Percentiles rank a stretch among this genome's conserved stretches.
Evolutionary conservation across 2,113 vertebrate species (phyloP).

Genomic region (Gasterosteus aculeatus): DNA sequence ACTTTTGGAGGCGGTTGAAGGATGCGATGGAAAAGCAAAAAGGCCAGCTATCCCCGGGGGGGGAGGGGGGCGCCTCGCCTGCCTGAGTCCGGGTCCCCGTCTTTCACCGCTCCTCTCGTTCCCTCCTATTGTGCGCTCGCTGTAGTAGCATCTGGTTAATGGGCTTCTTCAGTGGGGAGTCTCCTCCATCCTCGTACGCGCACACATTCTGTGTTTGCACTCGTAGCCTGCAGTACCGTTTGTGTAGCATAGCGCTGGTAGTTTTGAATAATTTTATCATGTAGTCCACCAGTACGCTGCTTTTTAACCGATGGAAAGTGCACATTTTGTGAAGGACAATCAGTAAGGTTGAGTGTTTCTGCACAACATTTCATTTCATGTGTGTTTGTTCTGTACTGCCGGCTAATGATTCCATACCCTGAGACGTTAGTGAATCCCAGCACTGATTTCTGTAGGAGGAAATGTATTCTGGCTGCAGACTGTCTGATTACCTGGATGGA

Average conservation of each 20-base stretch:
- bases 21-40: constrained; percentile 54
- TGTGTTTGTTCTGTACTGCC: background rate
- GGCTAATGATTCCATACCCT: constrained; percentile 2
- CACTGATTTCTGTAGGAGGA: constrained; percentile 32
- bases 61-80: constrained; percentile 34
- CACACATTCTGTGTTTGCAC: constrained; percentile 20
- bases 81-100: constrained; percentile 45
- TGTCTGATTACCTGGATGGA: constrained; percentile 42
- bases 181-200: constrained; percentile 53
- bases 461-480: constrained; percentile 31
- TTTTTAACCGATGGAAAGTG: background rate
- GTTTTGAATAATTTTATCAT: background rate
- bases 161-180: constrained; percentile 81
- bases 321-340: constrained; percentile 9
- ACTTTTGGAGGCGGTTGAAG: constrained; percentile 46
- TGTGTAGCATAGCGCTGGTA: background rate
- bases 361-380: background rate
- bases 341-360: too few relatives aligned
- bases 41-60: constrained; percentile 46
- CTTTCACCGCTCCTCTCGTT: constrained; percentile 46
- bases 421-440: constrained; percentile 32
- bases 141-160: constrained; percentile 86
- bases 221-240: background rate
- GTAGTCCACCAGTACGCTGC: background rate
- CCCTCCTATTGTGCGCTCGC: constrained; percentile 59